These are phyloP conservation scores for Brienomyrus longianalis DNA, from an alignment of 2,113 vertebrate genomes.

Conservation along the genomic window DNA sequence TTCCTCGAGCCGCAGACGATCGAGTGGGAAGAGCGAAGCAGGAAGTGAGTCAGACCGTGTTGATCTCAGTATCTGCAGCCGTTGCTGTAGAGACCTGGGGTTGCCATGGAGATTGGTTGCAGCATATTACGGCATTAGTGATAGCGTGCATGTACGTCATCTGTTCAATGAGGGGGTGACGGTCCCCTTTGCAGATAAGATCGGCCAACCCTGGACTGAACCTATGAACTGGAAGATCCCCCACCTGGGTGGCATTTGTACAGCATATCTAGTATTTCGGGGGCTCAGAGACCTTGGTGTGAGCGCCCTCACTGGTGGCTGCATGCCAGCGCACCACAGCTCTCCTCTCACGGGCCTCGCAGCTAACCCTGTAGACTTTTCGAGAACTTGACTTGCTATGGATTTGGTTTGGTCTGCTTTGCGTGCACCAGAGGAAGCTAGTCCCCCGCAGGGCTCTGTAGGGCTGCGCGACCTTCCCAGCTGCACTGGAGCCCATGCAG, in stretches of 20 bases:
- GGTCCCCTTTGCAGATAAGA: neutral
- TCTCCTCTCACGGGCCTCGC: neutral
- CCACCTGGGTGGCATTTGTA: neutral
- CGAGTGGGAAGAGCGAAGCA: conserved; percentile 51
- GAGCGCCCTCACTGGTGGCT: neutral
- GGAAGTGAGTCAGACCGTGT: conserved; percentile 65
- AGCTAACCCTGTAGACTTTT: neutral
- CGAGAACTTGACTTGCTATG: neutral
- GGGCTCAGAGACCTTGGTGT: neutral
- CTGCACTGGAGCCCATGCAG: neutral
- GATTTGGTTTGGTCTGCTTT: neutral
- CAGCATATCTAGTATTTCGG: neutral
- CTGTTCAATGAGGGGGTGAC: conserved; percentile 15
- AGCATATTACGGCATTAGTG: conserved; percentile 35
- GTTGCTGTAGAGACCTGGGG: conserved; percentile 56
- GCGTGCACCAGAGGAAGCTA: neutral
- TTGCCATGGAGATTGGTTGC: conserved; percentile 58
- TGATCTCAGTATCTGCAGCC: conserved; percentile 48
- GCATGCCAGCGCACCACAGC: neutral
- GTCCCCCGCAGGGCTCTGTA: neutral
- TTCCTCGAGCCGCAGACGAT: conserved; percentile 9
- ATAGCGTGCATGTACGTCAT: conserved; percentile 2
- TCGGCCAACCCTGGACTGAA: neutral
- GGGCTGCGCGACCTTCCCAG: neutral
- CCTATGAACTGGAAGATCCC: neutral